Evolutionary conservation across 2,888 invertebrate species (phyloP), one percentile per base, ranked within the genome.

Genomic region (Teleogryllus oceanicus): DNA sequence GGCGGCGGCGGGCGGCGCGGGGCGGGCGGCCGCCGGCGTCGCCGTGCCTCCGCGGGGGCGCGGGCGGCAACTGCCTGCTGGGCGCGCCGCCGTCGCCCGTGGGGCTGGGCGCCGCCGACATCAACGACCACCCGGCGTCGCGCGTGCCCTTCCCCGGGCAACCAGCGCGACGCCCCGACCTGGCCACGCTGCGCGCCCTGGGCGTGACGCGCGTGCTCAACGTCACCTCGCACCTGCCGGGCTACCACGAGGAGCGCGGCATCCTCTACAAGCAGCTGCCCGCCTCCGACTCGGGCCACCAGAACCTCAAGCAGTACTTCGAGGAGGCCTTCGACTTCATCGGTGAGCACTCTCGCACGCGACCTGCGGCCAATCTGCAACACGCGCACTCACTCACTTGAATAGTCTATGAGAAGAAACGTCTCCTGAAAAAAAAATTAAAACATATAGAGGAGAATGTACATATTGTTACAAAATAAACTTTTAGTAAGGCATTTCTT

Each of bases 231-330:
- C 93, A 94, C 86, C 93, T 94, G 86, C 93, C 93, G 81, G 92
- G 92, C 82, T 91, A 92, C 86, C 92, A 92, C 87, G 91, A 93
- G 86, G 89, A 89, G 83, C 88, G 90, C 83, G 92, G 92, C 81
- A 91, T 92, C 84, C 89, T 89, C 81, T 94, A 94, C 87, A 92
- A 93, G 87, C 92, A 94, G 86, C 92, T 95, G 86, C 94, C 94
- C 81, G 95, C 95, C 83, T 91, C 92, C 82, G 95, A 95, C 89
- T 94, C 93, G 83, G 93, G 93, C 78, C 93, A 94, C 85, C 95
- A 95, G 87, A 95, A 95, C 89, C 92, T 95, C 82, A 93, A 93
- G 85, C 95, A 95, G 89, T 95, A 94, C 90, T 95, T 95, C 89
- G 93, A 94, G 86, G 94, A 95, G 87, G 94, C 95, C 84, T 94